Base-by-base conservation (phyloP, 2,797 vertebrate genomes). In the Pitangus sulphuratus region DNA sequence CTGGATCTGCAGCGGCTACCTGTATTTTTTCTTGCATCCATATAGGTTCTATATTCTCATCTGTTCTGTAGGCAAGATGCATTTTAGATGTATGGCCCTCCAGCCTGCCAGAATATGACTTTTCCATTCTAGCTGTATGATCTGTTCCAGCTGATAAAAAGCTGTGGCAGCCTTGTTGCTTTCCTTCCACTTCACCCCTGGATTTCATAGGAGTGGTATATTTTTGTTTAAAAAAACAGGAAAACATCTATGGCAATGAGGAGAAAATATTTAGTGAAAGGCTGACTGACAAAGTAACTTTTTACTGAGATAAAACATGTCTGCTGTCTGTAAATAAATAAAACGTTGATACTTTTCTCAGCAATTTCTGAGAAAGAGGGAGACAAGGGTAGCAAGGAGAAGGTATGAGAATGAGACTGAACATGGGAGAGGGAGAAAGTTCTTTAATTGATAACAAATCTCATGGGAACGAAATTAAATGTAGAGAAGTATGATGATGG, bases 211-310 rank as follows among this genome's bases (percentile, higher is more conserved):
- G 82, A 65, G 54, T 42, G 76, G 79, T 70, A 17, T 95, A 54
- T 90, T 94, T 94, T 88, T 95, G 15, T 88, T 95, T 90, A 77
- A 66, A 60, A 86, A 77, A 44, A 31, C 56, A 74, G 60, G 77
- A 94, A 88, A 93, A 33, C 2, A 3, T 74, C 30, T 82, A 0
- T 28, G 50, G 47, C 79, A 78, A 17, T 1, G 13, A 62, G 33
- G 22, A 62, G 39, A 62, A 91, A 87, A 69, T 56, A 91, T 40
- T 83, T 90, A 25, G 9, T 48, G 72, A 31, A 78, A 71, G 44
- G 25, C 30, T 80, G 71, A 75, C 57, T 87, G 71, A 68, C 57
- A 87, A 76, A 91, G 57, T 79, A 93, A 57, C 71, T 76, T 88
- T 82, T 76, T 56, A 28, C 37, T 89, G 56, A 89, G 86, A 66